Base-by-base conservation (phyloP, 2,888 invertebrate genomes). In the Heliconius ismenius region DNA sequence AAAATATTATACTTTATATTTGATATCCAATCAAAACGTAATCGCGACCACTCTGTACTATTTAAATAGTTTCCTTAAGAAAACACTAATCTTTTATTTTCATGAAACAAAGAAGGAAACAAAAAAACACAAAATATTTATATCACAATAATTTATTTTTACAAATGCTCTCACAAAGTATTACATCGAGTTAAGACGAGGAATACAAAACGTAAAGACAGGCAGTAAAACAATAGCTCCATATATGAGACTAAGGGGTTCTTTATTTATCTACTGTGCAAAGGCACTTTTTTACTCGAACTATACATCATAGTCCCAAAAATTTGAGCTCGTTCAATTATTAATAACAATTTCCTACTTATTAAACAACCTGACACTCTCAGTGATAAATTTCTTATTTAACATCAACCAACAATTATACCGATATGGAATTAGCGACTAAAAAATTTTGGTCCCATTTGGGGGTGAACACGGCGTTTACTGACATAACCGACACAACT, bases 81-180 rank as follows among this genome's bases (percentile, higher is more conserved):
- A 32, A 32, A 32, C 9, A 32, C 9, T 32, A 32, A 32, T 9
- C 32, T 32, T 32, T 4, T 28, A 6, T 39, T 13, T n/a, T 39
- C 11, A 6, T 36, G 11, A 39, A 36, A 58, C 21, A 58, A 54
- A 54, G n/a, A 54, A 39, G 39, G 43, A 36, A 60, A 18, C 63
- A 75, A 76, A 67, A 75, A 81, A 85, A 83, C 81, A 82, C 83
- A 79, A 83, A n/a, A 79, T 84, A 84, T 90, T 58, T 93, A 88
- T 94, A 94, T 94, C 94, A 94, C 94, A 94, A 94, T 94, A 94
- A 94, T 94, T 94, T 94, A 94, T 94, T 94, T 92, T 93, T 93
- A 94, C 94, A 94, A 94, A 92, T 90, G 90, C 88, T 92, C 89
- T 90, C 89, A 90, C 89, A 90, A 90, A 86, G 89, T 87, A 87